phyloP scores from a whole-genome alignment of 2,888 invertebrate species.

The Drosophila quasianomalipes region DNA sequence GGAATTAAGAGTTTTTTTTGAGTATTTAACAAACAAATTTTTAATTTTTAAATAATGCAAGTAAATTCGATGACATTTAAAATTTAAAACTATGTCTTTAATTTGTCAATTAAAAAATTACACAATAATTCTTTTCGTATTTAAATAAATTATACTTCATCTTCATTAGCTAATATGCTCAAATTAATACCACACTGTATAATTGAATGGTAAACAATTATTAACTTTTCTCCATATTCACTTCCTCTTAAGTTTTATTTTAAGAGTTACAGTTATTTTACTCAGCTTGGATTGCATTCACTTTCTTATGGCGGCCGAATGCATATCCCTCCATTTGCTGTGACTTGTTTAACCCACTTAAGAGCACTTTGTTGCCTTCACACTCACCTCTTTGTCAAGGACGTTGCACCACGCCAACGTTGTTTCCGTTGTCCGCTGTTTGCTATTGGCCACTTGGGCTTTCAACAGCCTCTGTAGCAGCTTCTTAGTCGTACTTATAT shows the following conservation, averaged over 20 bases:
- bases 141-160: not conserved
- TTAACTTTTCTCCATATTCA: not conserved
- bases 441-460: constrained; percentile 48
- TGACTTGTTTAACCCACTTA: constrained; percentile 51
- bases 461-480: constrained; percentile 38
- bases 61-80: not conserved
- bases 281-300: constrained; percentile 20
- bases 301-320: constrained; percentile 12
- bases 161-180: not conserved
- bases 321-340: constrained; percentile 18
- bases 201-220: not conserved
- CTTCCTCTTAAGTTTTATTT: not conserved
- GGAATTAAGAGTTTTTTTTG: accelerated
- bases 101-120: not conserved
- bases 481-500: constrained; percentile 50
- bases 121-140: not conserved
- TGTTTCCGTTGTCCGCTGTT: constrained; percentile 31
- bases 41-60: not conserved
- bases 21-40: not conserved
- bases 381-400: constrained; percentile 76
- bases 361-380: constrained; percentile 53
- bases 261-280: not conserved
- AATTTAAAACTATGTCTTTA: not conserved
- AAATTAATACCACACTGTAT: not conserved
- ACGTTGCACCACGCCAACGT: constrained; percentile 61